Evolutionary conservation across 2,888 invertebrate genomes (phyloP).

Genomic region (Siphlonurus alternatus): DNA sequence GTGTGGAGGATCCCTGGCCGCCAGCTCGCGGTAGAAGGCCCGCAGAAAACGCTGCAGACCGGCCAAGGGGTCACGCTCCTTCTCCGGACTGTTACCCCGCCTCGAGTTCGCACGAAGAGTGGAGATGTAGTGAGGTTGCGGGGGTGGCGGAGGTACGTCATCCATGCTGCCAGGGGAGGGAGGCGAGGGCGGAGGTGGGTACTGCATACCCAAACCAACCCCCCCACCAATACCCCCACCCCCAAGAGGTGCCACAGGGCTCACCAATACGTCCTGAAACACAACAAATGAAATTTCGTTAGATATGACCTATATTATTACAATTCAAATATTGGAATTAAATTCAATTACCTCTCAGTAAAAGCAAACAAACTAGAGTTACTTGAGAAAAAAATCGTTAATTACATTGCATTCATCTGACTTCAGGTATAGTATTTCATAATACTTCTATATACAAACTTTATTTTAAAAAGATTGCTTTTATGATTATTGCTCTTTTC

Average conservation of each 20-base stretch:
- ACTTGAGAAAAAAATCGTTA: too few relatives aligned
- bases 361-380: too few relatives aligned
- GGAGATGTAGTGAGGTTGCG: conserved; percentile 13
- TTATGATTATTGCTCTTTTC: too few relatives aligned
- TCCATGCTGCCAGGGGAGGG: neutral
- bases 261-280: neutral
- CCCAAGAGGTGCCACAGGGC: neutral
- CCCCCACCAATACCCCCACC: neutral
- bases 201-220: neutral
- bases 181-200: neutral
- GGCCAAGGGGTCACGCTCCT: conserved; percentile 14
- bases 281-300: too few relatives aligned
- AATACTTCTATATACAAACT: too few relatives aligned
- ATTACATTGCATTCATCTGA: too few relatives aligned
- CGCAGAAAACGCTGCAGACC: conserved; percentile 28
- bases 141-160: conserved; percentile 11
- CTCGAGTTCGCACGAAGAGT: conserved; percentile 12
- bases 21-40: conserved; percentile 31
- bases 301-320: neutral
- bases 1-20: conserved; percentile 29
- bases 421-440: too few relatives aligned
- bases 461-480: too few relatives aligned
- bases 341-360: too few relatives aligned
- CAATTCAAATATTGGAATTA: neutral
- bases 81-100: conserved; percentile 8